Evolutionary conservation across 2,113 vertebrate genomes (phyloP), one percentile per base, ranked within the genome.

Genomic region (Strix aluco): DNA sequence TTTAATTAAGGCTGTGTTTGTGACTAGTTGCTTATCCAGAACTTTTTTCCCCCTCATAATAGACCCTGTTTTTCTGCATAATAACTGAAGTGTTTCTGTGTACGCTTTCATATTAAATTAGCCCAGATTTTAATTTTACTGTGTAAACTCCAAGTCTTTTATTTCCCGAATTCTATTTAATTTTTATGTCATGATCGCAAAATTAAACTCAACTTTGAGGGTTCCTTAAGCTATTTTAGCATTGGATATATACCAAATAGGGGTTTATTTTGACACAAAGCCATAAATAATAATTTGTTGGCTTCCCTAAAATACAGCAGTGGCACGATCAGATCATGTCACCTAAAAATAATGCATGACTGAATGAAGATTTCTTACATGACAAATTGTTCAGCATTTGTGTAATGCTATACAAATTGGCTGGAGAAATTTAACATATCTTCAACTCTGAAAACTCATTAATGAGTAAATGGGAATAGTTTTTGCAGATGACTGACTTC

Each of bases 401-500:
- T 3, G 11, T 80, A 82, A 57, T 80, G 42, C n/a, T 54, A 44
- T 51, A 92, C 51, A 74, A 73, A 92, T 92, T 81, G 65, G 11
- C 81, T 85, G 90, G 42, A 83, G 91, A 95, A 93, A 74, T 86
- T 83, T 80, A 74, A 81, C 88, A 46, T 92, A 63, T 69, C 88
- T 85, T 96, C 65, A 87, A 29, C 36, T 92, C 92, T 80, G 81
- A 83, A 93, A 94, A 81, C 59, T 79, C 72, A 91, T 93, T 93
- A 92, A 61, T 84, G 46, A 94, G 40, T 40, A 65, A 94, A 81
- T 92, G 62, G 71, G 66, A 94, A 59, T 85, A 57, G 69, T 70
- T 88, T 96, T 96, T 94, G 66, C 54, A 91, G 66, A 71, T 47
- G 59, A 87, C 74, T 91, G 81, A 78, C 82, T 95, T 97, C 36